These are phyloP conservation scores for Rhabdornis inornatus DNA, from an alignment of 2,113 vertebrate species.

Conservation along the genomic window DNA sequence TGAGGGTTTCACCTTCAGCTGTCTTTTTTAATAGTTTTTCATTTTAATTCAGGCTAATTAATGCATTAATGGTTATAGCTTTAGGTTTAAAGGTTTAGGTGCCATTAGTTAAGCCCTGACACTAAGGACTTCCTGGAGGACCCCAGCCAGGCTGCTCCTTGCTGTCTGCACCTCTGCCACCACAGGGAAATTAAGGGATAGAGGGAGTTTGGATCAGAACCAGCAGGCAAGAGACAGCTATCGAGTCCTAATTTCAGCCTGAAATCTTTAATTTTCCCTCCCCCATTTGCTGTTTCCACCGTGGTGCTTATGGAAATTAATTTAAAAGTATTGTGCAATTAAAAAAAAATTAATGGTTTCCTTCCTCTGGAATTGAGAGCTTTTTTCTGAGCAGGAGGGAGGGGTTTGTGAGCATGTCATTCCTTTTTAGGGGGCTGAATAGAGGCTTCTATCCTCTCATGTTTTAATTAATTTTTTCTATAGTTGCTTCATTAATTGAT, in stretches of 20 bases:
- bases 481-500: slow-evolving; percentile 69
- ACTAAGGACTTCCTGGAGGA: neutral
- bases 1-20: neutral
- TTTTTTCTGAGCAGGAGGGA: slow-evolving; percentile 24
- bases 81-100: neutral
- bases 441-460: slow-evolving; percentile 42
- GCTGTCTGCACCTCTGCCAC: neutral
- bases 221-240: neutral
- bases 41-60: neutral
- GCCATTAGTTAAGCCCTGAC: neutral
- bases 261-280: neutral
- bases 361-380: slow-evolving; percentile 28
- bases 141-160: neutral
- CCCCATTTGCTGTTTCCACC: neutral
- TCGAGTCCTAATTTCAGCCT: neutral
- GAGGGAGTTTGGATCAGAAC: neutral
- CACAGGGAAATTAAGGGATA: neutral
- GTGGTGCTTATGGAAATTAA: slow-evolving; percentile 34
- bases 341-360: slow-evolving; percentile 47
- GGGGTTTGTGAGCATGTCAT: neutral
- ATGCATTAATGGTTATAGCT: neutral
- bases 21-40: neutral
- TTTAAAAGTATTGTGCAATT: slow-evolving; percentile 45
- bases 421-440: slow-evolving; percentile 18
- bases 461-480: slow-evolving; percentile 68